Evolutionary conservation across 2,797 vertebrate genomes (phyloP), one percentile per base, ranked within the genome.

Genomic region (Ispidina lecontei): DNA sequence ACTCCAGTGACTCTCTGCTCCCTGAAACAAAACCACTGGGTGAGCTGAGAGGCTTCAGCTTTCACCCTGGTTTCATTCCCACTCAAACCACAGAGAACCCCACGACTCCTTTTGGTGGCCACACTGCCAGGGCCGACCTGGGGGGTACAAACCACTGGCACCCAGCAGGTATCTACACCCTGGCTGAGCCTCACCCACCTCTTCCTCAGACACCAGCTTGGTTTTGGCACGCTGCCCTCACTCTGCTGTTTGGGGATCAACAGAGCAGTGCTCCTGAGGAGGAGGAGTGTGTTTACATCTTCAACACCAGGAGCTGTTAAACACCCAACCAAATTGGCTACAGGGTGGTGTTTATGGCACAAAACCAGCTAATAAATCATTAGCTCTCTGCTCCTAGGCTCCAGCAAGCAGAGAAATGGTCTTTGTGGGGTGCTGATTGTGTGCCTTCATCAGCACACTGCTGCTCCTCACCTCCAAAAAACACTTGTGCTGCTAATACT

Each of bases 1-100:
- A 98, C 94, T 54, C 99, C 99, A 1, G 99, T 99, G 81, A 99
- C 97, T 92, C 99, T 98, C 97, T 99, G 99, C 96, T 99, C 99
- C 96, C 99, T 99, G 97, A 72, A 97, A 97, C 22, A 69, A 90
- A 90, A 96, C 13, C 82, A 94, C 82, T 31, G 58, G 70, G 82
- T 97, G 89, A 96, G 52, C 46, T 67, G 14, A 58, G 33, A 5
- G 56, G 13, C 64, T 94, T 67, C 68, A 49, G 18, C 84, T 87
- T 86, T 52, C 49, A 33, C 16, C 15, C 49, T 21, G 33, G 47
- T 35, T 39, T 55, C 54, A 31, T 43, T 62, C 35, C 86, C n/a
- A 74, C 74, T 43, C 39, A 63, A 83, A 33, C 12, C 35, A 20
- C 17, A 15, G 3, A 25, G 31, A 21, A 33, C 71, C 49, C 51